A percentile compares a stretch with the other conserved stretches of the same genome.
Conservation (phyloP, 2,888 invertebrate species). For the Nasonovia ribisnigri region DNA sequence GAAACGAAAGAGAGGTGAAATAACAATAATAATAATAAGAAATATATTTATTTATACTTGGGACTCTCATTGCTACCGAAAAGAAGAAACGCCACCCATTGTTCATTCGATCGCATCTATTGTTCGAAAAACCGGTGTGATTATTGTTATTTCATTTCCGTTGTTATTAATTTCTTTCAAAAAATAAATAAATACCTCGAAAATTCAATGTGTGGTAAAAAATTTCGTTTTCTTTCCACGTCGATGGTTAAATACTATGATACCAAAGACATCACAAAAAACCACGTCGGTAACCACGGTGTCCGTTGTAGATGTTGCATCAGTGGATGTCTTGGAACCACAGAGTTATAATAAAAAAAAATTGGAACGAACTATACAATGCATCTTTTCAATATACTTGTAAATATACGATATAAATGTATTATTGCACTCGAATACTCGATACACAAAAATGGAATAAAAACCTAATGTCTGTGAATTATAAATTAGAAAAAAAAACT, state of each 20-base stretch:
- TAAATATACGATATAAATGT: not conserved
- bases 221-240: not conserved
- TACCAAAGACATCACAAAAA: not conserved
- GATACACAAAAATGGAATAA: not conserved
- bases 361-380: not conserved
- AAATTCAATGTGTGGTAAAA: not conserved
- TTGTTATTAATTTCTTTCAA: conserved; percentile 24
- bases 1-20: not conserved
- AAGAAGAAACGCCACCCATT: conserved; percentile 18
- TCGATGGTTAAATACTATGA: not conserved
- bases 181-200: not conserved
- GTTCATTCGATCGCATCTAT: conserved; percentile 1
- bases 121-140: not conserved
- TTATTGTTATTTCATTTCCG: conserved; percentile 31
- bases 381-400: not conserved
- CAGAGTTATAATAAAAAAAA: no score
- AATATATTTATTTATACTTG: not conserved
- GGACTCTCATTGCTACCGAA: conserved; percentile 9
- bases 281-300: no score
- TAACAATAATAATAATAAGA: conserved; percentile 11
- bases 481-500: not conserved
- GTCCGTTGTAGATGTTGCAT: not conserved
- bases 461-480: not conserved
- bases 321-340: not conserved
- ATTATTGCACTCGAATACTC: not conserved